phyloP scores from a whole-genome alignment of 1,140 invertebrate genomes.

The Zaprionus lachaisei region DNA sequence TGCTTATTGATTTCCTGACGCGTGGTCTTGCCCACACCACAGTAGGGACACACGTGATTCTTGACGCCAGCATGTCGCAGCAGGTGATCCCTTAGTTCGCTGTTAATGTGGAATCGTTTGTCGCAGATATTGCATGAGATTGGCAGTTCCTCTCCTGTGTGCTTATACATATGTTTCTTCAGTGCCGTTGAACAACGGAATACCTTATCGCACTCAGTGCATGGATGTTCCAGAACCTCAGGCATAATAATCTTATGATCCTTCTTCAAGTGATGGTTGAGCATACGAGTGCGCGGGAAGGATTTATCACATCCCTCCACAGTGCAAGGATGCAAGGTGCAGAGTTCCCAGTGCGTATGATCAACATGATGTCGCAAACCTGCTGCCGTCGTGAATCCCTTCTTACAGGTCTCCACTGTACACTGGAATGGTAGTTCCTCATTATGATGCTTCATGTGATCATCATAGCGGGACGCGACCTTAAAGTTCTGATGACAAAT shows the following conservation, averaged over 20 bases:
- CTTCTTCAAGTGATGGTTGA: conserved; percentile 74
- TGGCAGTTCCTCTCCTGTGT: conserved; percentile 86
- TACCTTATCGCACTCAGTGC: conserved; percentile 74
- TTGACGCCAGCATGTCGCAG: conserved; percentile 79
- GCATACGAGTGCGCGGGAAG: conserved; percentile 61
- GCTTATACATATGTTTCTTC: conserved; percentile 86
- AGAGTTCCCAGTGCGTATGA: conserved; percentile 68
- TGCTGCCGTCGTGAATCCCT: conserved; percentile 72
- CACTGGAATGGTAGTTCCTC: conserved; percentile 76
- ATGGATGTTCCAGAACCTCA: conserved; percentile 52
- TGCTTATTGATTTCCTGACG: conserved; percentile 79
- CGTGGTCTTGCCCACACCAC: conserved; percentile 78
- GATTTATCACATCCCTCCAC: conserved; percentile 70
- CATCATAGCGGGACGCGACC: conserved; percentile 64
- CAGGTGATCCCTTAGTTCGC: conserved; percentile 73
- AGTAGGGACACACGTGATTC: conserved; percentile 79
- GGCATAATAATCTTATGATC: conserved; percentile 64
- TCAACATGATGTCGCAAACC: conserved; percentile 72
- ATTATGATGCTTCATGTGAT: conserved; percentile 79
- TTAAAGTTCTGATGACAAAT: conserved; percentile 78
- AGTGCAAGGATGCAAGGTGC: conserved; percentile 61
- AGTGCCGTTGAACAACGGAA: conserved; percentile 77
- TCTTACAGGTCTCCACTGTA: conserved; percentile 67
- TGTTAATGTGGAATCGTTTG: conserved; percentile 77
- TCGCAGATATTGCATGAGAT: conserved; percentile 86